Evolutionary conservation across 2,113 vertebrate species (phyloP).

Genomic region (Hystrix brachyura): DNA sequence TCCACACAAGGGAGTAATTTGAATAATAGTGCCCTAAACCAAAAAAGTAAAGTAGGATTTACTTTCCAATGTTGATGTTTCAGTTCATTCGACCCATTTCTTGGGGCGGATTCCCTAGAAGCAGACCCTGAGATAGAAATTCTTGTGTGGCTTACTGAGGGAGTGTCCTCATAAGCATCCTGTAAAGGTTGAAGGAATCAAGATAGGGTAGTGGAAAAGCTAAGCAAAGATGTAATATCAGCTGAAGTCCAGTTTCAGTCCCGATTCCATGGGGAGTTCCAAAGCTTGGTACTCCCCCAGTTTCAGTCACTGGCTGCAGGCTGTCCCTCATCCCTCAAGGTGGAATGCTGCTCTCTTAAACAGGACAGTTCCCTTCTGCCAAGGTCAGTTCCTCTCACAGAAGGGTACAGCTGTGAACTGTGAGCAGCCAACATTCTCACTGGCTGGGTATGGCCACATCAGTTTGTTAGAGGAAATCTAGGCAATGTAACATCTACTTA

Average conservation of each 20-base stretch:
- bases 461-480: slow-evolving; percentile 10
- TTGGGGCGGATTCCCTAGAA: background rate
- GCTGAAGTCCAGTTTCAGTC: background rate
- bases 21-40: background rate
- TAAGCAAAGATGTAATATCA: background rate
- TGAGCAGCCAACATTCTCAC: background rate
- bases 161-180: background rate
- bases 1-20: background rate
- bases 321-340: background rate
- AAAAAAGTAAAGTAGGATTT: slow-evolving; percentile 1
- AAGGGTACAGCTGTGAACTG: background rate
- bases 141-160: slow-evolving; percentile 17
- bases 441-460: slow-evolving; percentile 9
- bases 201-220: background rate
- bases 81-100: background rate
- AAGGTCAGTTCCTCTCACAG: background rate
- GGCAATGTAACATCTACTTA: background rate
- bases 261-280: background rate
- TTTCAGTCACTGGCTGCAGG: background rate
- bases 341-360: background rate
- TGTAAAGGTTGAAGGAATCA: slow-evolving; percentile 52
- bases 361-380: background rate
- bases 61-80: slow-evolving; percentile 22
- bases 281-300: background rate
- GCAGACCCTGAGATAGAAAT: background rate